These are phyloP conservation scores for Notechis scutatus DNA, from an alignment of 2,113 vertebrate species.

Conservation along the genomic window DNA sequence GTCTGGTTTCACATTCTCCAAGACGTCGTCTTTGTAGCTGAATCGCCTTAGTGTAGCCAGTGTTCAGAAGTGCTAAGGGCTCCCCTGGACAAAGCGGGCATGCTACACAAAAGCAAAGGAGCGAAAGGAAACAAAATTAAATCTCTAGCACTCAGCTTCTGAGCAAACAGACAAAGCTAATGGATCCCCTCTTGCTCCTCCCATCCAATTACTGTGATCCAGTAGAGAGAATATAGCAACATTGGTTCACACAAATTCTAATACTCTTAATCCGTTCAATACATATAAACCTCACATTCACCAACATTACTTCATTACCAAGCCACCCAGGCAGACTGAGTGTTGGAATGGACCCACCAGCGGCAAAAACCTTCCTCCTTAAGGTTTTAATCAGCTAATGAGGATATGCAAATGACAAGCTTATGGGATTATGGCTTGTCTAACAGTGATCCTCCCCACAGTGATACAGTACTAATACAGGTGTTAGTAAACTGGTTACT, in stretches of 20 bases:
- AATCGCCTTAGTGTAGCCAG: conserved; percentile 80
- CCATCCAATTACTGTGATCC: conserved; percentile 90
- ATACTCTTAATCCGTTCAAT: conserved; percentile 89
- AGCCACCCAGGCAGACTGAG: conserved; percentile 87
- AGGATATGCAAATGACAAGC: conserved; percentile 87
- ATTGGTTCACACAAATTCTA: conserved; percentile 84
- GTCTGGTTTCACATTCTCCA: conserved; percentile 58
- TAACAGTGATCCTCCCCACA: conserved; percentile 75
- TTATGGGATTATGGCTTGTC: conserved; percentile 93
- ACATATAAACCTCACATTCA: conserved; percentile 85
- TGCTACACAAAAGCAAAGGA: conserved; percentile 81
- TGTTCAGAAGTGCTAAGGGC: conserved; percentile 79
- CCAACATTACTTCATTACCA: conserved; percentile 77
- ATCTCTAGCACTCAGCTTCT: conserved; percentile 86
- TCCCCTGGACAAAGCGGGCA: conserved; percentile 77
- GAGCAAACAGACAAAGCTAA: conserved; percentile 91
- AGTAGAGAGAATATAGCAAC: conserved; percentile 82
- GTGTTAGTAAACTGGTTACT: conserved; percentile 89
- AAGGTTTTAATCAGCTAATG: conserved; percentile 81
- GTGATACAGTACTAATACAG: conserved; percentile 85
- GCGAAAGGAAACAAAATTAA: conserved; percentile 84
- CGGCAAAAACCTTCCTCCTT: conserved; percentile 70
- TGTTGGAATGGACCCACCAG: conserved; percentile 69
- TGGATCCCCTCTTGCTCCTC: conserved; percentile 87
- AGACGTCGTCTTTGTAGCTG: conserved; percentile 76